phyloP scores from a whole-genome alignment of 2,797 vertebrate species.

The Rhynchonycteris naso region DNA sequence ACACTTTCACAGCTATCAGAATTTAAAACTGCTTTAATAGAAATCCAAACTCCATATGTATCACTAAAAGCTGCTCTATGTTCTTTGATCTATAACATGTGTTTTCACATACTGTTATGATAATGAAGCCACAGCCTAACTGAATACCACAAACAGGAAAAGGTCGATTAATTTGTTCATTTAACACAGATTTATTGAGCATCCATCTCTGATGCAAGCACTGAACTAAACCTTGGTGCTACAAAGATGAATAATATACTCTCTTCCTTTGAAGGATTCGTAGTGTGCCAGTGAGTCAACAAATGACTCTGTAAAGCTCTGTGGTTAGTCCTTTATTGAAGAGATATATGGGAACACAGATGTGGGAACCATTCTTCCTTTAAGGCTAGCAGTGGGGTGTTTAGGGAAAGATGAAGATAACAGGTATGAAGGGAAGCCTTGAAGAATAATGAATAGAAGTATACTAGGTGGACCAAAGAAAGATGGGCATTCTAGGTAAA shows the following conservation, averaged over 20 bases:
- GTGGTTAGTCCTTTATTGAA: neutral
- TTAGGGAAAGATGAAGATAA: neutral
- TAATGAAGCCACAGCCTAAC: slow-evolving; percentile 7
- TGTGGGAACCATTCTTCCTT: slow-evolving; percentile 4
- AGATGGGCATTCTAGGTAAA: neutral
- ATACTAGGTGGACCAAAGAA: neutral
- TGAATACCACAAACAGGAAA: slow-evolving; percentile 59
- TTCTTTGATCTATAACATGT: neutral
- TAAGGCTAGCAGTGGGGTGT: neutral
- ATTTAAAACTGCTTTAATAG: neutral
- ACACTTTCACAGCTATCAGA: neutral
- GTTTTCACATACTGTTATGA: neutral
- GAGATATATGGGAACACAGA: neutral
- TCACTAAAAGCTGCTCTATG: neutral
- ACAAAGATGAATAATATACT: neutral
- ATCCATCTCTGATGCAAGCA: slow-evolving; percentile 51
- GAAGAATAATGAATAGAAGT: neutral
- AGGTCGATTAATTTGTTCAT: slow-evolving; percentile 52
- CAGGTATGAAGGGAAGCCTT: neutral
- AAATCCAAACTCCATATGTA: neutral
- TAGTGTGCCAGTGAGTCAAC: slow-evolving; percentile 20
- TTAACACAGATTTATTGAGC: slow-evolving; percentile 62
- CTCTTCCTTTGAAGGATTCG: slow-evolving; percentile 55
- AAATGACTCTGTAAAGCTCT: neutral
- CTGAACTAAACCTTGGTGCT: neutral